Conservation (phyloP, 2,888 invertebrate genomes). For the Disparrhopalites patrizii region DNA sequence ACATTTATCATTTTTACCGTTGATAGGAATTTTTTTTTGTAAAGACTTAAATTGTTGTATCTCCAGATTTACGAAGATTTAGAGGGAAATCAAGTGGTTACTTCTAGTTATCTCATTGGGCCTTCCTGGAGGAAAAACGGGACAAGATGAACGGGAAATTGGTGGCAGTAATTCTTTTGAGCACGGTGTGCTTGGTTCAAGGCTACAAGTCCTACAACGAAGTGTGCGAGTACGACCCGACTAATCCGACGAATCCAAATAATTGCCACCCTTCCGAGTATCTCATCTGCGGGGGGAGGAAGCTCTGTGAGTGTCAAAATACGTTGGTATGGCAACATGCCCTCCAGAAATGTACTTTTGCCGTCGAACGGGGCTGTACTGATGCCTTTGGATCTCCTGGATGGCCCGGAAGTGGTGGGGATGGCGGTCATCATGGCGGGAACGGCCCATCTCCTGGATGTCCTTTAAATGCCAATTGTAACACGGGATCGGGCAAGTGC, state of each 20-base stretch:
- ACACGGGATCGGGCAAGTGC: neutral
- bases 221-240: neutral
- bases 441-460: conserved; percentile 9
- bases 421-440: conserved; percentile 15
- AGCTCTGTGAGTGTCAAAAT: neutral
- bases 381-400: neutral
- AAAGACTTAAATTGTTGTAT: no score
- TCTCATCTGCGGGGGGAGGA: neutral
- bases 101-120: no score
- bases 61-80: no score
- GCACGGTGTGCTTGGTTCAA: neutral
- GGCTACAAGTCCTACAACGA: conserved; percentile 6
- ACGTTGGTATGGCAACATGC: neutral
- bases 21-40: no score
- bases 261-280: neutral
- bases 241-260: neutral
- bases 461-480: neutral
- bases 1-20: neutral
- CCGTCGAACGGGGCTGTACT: neutral
- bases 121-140: no score
- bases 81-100: no score
- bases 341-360: conserved; percentile 3
- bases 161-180: neutral
- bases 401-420: neutral
- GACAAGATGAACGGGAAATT: no score